Base-by-base conservation (phyloP, 2,888 invertebrate genomes). In the Heteropelma amictum region DNA sequence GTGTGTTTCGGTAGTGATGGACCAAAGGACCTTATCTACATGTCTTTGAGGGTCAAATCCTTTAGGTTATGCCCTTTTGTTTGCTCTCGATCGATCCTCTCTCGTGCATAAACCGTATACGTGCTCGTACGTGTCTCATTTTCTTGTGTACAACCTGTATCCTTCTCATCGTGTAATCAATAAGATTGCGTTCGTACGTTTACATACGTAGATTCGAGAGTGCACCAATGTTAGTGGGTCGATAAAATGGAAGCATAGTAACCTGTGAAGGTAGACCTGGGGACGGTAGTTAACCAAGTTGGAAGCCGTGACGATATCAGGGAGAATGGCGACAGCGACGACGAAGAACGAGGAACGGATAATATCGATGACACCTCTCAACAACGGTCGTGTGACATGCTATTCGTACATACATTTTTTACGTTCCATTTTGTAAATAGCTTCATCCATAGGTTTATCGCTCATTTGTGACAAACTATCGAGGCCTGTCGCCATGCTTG, bases 201-300 rank as follows among this genome's bases (percentile, higher is more conserved):
- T 64, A 53, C 40, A 28, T 12, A 51, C 38, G 14, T 60, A 33
- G n/a, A 3, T 33, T 40, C 19, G 58, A 12, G 19, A n/a, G 6
- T 30, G 19, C 1, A 33, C 7, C 38, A 53, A 53, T 64, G 69
- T 63, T 35, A 63, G 49, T 40, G 33, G 75, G 71, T 75, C 70
- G 75, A 75, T 75, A 71, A 60, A 49, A 40, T 42, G 54, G 47
- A 7, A 49, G 51, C 42, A 45, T 33, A 53, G 60, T 69, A 70
- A 60, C 47, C 53, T 53, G 33, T 51, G 38, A 64, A 65, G 64
- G 45, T 67, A 54, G 49, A 23, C 35, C 21, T 51, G 23, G 61
- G 56, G 67, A 75, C 67, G 75, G 68, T 58, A 75, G 67, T 75
- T 75, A 71, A 75, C 60, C 40, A 71, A 75, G 61, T 71, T 71